Conservation (phyloP, 2,888 invertebrate species). For the Dicyrtoma fusca region DNA sequence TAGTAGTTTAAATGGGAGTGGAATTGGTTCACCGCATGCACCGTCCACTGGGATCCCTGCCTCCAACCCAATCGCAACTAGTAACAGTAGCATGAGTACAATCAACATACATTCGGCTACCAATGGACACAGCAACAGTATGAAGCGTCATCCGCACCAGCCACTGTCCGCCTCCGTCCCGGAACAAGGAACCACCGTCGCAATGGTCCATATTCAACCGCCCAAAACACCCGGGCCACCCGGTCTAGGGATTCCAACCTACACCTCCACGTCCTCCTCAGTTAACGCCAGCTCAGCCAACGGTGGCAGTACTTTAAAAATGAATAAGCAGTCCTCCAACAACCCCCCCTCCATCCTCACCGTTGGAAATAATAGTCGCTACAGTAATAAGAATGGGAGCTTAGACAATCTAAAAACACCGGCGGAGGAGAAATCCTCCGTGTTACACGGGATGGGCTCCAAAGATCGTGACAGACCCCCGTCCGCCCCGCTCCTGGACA, state of each 20-base stretch:
- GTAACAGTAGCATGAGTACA: constrained; percentile 6
- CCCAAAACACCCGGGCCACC: constrained; percentile 41
- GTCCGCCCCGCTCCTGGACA: constrained; percentile 75
- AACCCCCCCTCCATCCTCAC: too few relatives aligned
- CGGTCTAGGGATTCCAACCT: constrained; percentile 10
- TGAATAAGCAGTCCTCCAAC: constrained; percentile 9
- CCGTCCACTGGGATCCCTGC: constrained; percentile 31
- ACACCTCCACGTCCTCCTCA: constrained; percentile 17
- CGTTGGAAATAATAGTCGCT: too few relatives aligned
- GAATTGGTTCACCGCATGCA: constrained; percentile 38
- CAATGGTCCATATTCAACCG: constrained; percentile 47
- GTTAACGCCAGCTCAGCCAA: not conserved
- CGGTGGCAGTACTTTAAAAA: constrained; percentile 47
- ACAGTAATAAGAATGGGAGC: constrained; percentile 50
- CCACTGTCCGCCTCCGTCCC: not conserved
- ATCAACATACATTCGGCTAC: too few relatives aligned
- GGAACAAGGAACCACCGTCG: constrained; percentile 53
- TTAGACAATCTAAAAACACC: constrained; percentile 53
- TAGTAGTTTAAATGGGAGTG: constrained; percentile 11
- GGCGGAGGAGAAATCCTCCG: constrained; percentile 32
- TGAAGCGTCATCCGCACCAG: constrained; percentile 8
- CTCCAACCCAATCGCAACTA: constrained; percentile 37
- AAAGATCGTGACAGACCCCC: constrained; percentile 67
- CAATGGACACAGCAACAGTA: constrained; percentile 23
- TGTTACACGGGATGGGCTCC: not conserved